A percentile compares a stretch with the other conserved stretches of the same genome.
Evolutionary conservation across 2,888 invertebrate species (phyloP).

Genomic region (Pyrrhia umbra): DNA sequence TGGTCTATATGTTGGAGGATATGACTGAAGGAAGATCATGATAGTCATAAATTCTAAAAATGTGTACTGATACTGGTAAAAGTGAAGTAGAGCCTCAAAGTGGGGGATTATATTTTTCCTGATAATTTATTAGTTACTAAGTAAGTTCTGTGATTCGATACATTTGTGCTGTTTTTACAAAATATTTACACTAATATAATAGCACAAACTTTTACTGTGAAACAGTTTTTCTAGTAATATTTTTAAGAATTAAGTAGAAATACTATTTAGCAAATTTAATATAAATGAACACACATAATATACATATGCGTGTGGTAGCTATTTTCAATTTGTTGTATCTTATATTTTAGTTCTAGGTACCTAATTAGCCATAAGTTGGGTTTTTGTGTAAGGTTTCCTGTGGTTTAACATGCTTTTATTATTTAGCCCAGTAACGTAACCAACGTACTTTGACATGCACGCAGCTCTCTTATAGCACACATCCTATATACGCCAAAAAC

Average conservation of each 20-base stretch:
- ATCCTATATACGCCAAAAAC: no score
- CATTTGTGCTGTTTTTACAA: constrained; percentile 39
- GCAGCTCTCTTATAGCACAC: no score
- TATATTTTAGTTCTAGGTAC: no score
- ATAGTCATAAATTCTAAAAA: constrained; percentile 15
- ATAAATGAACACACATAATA: no score
- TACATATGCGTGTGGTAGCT: no score
- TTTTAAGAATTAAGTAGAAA: constrained; percentile 16
- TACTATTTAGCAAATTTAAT: neutral
- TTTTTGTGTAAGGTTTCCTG: no score
- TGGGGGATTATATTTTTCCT: constrained; percentile 36
- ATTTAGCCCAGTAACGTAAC: no score
- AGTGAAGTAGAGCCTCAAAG: constrained; percentile 17
- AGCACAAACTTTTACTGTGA: constrained; percentile 36
- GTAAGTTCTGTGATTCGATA: constrained; percentile 51
- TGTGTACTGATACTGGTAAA: constrained; percentile 20
- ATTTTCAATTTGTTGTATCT: no score
- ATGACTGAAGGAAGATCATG: constrained; percentile 72
- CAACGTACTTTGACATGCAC: no score
- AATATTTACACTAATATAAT: constrained; percentile 5
- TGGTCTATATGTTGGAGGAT: constrained; percentile 91
- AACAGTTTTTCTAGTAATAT: constrained; percentile 33
- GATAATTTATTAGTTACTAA: constrained; percentile 40
- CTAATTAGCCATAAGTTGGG: no score
- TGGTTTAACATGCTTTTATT: no score